phyloP scores from a whole-genome alignment of 2,113 vertebrate species.

The Epinephelus lanceolatus region DNA sequence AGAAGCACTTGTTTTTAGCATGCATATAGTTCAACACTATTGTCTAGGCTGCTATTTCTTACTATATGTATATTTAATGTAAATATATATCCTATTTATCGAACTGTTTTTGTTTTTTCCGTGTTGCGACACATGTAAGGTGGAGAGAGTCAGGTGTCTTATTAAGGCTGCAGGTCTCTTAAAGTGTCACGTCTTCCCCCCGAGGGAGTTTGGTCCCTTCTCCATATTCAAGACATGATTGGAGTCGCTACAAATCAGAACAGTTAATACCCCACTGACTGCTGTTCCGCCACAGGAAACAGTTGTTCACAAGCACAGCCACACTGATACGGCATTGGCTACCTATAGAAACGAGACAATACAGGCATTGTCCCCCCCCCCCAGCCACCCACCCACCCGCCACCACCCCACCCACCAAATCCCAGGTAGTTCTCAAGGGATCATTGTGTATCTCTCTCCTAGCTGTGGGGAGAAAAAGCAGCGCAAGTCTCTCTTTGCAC shows the following conservation, averaged over 20 bases:
- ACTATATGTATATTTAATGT: constrained; percentile 88
- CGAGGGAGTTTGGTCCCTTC: constrained; percentile 30
- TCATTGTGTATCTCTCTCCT: constrained; percentile 74
- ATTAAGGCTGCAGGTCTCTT: constrained; percentile 61
- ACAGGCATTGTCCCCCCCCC: constrained; percentile 67
- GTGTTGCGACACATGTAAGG: constrained; percentile 59
- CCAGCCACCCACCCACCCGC: background rate
- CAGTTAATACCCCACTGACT: constrained; percentile 35
- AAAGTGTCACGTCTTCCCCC: constrained; percentile 60
- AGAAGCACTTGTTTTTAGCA: constrained; percentile 87
- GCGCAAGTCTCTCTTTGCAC: constrained; percentile 75
- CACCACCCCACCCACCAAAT: constrained; percentile 20
- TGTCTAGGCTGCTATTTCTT: constrained; percentile 90
- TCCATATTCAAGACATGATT: constrained; percentile 41
- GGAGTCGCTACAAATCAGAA: constrained; percentile 57
- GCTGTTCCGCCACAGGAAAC: constrained; percentile 69
- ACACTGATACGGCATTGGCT: constrained; percentile 58
- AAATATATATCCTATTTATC: constrained; percentile 88
- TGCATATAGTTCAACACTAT: constrained; percentile 87
- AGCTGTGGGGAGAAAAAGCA: constrained; percentile 61
- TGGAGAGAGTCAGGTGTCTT: constrained; percentile 63
- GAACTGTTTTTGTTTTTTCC: constrained; percentile 48
- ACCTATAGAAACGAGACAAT: constrained; percentile 81
- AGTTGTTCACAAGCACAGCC: constrained; percentile 73
- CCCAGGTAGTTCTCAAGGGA: constrained; percentile 81